Percentiles rank a stretch among this genome's conserved stretches.
Evolutionary conservation across 2,888 invertebrate species (phyloP).

Genomic region (Seladonia tumulorum): DNA sequence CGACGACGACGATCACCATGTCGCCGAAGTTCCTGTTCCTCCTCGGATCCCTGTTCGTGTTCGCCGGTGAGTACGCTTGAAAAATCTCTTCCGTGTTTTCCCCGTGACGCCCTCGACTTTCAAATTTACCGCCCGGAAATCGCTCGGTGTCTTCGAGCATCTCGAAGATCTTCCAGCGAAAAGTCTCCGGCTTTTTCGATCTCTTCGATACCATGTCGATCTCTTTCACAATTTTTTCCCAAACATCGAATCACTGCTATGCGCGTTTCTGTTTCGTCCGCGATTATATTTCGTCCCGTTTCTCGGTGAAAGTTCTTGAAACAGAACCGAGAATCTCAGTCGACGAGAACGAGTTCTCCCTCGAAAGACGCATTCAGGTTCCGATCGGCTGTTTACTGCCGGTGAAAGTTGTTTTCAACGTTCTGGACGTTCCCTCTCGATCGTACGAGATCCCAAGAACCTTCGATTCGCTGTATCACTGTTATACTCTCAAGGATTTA

Average conservation of each 20-base stretch:
- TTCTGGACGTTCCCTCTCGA: slow-evolving; percentile 21
- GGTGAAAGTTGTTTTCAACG: slow-evolving; percentile 56
- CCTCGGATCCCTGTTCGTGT: slow-evolving; percentile 79
- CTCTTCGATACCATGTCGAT: too few species aligned
- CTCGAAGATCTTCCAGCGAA: not conserved
- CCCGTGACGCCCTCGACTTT: not conserved
- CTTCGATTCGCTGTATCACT: not conserved
- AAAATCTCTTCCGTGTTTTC: not conserved
- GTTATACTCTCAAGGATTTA: not conserved
- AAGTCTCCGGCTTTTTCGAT: not conserved
- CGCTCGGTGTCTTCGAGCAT: not conserved
- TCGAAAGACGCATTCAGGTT: slow-evolving; percentile 6
- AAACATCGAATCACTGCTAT: not conserved
- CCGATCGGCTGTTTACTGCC: slow-evolving; percentile 6
- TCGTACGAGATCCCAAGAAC: slow-evolving; percentile 14
- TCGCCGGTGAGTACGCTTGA: slow-evolving; percentile 79
- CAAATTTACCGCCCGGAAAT: not conserved
- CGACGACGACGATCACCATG: slow-evolving; percentile 75
- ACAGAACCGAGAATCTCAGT: not conserved
- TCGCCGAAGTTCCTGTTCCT: slow-evolving; percentile 81
- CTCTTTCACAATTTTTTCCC: not conserved
- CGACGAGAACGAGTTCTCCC: not conserved
- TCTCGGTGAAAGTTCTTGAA: slow-evolving; percentile 18
- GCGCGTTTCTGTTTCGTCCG: not conserved
- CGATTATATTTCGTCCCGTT: not conserved